Evolutionary conservation across 2,797 vertebrate genomes (phyloP).

Genomic region (Halcyon badia): DNA sequence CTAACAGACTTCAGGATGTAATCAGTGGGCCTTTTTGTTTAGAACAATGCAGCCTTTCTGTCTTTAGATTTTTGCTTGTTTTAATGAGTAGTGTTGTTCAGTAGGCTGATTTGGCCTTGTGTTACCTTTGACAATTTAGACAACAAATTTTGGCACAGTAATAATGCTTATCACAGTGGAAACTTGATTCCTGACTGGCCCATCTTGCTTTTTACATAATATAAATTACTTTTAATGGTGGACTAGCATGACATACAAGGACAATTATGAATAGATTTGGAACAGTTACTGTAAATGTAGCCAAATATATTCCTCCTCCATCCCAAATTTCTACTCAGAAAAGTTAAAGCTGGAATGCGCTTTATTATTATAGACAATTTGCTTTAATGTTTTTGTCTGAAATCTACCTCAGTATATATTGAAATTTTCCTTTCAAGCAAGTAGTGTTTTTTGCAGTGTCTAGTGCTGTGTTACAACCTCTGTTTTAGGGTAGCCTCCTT

Average conservation of each 20-base stretch:
- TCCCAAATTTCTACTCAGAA: background rate
- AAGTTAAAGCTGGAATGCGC: background rate
- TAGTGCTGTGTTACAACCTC: background rate
- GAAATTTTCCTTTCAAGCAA: background rate
- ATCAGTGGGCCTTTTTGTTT: background rate
- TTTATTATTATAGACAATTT: background rate
- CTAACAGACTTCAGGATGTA: background rate
- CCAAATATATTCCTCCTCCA: background rate
- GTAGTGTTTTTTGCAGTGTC: background rate
- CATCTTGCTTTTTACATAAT: background rate
- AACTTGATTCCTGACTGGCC: background rate
- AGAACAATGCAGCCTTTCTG: conserved; percentile 2
- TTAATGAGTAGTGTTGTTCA: background rate
- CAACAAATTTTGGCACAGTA: background rate
- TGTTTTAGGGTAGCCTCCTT: background rate
- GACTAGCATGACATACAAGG: background rate
- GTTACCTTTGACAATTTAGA: background rate
- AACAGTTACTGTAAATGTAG: background rate
- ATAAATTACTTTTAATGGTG: background rate
- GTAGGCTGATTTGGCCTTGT: conserved; percentile 7
- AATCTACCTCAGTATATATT: background rate
- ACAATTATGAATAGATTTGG: background rate
- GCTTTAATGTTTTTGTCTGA: background rate
- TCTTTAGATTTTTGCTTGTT: background rate
- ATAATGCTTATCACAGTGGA: background rate